These are phyloP conservation scores for Diogma glabrata DNA, from an alignment of 2,888 invertebrate genomes.

Conservation along the genomic window DNA sequence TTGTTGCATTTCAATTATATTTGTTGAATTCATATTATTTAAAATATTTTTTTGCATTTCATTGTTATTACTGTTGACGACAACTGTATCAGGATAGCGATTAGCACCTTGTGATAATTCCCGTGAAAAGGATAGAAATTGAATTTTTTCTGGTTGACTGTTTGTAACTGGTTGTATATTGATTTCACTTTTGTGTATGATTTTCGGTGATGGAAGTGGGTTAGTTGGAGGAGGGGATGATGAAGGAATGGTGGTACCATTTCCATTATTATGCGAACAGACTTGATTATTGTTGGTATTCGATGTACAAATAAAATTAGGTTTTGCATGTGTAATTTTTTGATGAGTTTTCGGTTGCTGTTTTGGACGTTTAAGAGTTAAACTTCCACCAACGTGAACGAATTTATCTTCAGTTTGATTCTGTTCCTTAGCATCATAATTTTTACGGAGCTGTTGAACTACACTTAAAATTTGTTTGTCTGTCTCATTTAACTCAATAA, in stretches of 20 bases:
- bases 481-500: background rate
- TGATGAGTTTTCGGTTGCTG: background rate
- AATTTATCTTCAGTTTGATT: background rate
- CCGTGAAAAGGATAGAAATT: background rate
- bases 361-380: constrained; percentile 1
- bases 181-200: background rate
- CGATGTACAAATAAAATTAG: background rate
- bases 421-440: background rate
- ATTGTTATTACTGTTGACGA: background rate
- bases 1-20: background rate
- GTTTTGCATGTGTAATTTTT: constrained; percentile 7
- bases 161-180: background rate
- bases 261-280: too few relatives aligned
- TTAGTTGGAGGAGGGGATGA: too few relatives aligned
- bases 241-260: too few relatives aligned
- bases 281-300: too few relatives aligned
- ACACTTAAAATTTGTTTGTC: background rate
- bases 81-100: constrained; percentile 1
- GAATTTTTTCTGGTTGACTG: background rate
- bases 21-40: background rate
- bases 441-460: background rate
- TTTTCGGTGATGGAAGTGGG: background rate
- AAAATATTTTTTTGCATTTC: background rate
- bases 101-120: background rate
- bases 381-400: background rate